Evolutionary conservation across 2,113 vertebrate species (phyloP).

Genomic region (Alectura lathami): DNA sequence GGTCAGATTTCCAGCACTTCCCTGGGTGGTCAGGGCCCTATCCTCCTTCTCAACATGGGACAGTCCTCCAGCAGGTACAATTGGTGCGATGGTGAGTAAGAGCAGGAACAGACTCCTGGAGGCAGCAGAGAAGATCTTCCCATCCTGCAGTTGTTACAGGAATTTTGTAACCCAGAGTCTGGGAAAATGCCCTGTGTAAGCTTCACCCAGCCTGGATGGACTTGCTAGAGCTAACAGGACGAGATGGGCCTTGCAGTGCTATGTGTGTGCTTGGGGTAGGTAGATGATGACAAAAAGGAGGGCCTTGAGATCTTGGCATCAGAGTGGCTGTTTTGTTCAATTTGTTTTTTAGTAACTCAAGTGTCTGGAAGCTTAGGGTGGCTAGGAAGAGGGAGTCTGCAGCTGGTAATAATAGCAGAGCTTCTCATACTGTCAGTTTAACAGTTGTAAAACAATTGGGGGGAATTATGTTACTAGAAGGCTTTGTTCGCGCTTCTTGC

Average conservation of each 20-base stretch:
- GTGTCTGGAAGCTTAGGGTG: slow-evolving; percentile 39
- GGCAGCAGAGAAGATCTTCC: no score
- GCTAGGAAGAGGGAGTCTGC: not conserved
- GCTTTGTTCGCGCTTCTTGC: slow-evolving; percentile 54
- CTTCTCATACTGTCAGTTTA: slow-evolving; percentile 57
- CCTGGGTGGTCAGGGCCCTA: not conserved
- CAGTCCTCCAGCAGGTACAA: no score
- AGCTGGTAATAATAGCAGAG: slow-evolving; percentile 48
- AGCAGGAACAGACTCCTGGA: not conserved
- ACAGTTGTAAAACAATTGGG: slow-evolving; percentile 66
- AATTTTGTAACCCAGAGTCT: not conserved
- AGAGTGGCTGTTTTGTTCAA: not conserved
- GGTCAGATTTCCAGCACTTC: not conserved
- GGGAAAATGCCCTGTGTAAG: not conserved
- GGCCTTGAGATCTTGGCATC: not conserved
- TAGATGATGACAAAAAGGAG: not conserved
- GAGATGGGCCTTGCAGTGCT: not conserved
- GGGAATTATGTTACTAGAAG: slow-evolving; percentile 58
- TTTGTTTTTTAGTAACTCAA: slow-evolving; percentile 23
- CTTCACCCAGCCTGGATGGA: not conserved
- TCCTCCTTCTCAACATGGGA: no score
- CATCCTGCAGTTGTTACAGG: no score
- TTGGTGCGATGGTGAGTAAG: not conserved
- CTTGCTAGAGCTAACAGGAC: not conserved
- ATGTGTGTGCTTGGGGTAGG: not conserved